phyloP scores from a whole-genome alignment of 2,888 invertebrate species.

The Stenolophus ochropezus region DNA sequence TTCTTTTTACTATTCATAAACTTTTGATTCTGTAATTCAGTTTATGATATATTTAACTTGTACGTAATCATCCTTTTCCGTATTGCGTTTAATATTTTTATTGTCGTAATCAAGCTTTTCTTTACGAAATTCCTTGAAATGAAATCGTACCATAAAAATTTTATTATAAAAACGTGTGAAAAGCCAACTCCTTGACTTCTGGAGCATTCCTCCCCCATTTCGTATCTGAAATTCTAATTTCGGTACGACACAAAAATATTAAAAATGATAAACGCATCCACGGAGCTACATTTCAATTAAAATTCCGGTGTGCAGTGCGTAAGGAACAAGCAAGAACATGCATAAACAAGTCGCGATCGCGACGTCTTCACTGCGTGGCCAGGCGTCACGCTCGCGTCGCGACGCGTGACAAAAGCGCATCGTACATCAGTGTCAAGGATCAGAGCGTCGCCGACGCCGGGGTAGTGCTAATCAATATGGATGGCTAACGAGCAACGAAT shows the following conservation, averaged over 20 bases:
- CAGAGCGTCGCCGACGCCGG: not conserved
- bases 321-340: constrained; percentile 14
- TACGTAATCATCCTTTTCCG: too few relatives aligned
- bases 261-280: constrained; percentile 27
- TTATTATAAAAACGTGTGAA: too few relatives aligned
- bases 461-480: constrained; percentile 36
- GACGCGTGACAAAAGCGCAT: constrained; percentile 49
- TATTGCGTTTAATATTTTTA: too few relatives aligned
- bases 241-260: constrained; percentile 24
- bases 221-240: constrained; percentile 18
- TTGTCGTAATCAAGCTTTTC: too few relatives aligned
- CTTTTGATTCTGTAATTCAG: too few relatives aligned
- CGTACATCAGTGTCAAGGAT: constrained; percentile 59
- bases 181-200: not conserved
- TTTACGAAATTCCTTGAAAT: too few relatives aligned
- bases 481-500: constrained; percentile 20
- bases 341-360: constrained; percentile 41
- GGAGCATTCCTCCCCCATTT: not conserved
- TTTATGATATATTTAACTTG: too few relatives aligned
- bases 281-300: constrained; percentile 34
- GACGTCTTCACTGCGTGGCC: not conserved
- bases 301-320: not conserved
- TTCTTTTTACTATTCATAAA: too few relatives aligned
- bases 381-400: constrained; percentile 18
- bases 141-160: too few relatives aligned